Base-by-base conservation (phyloP, 1,140 invertebrate species). In the Achatina immaculata region DNA sequence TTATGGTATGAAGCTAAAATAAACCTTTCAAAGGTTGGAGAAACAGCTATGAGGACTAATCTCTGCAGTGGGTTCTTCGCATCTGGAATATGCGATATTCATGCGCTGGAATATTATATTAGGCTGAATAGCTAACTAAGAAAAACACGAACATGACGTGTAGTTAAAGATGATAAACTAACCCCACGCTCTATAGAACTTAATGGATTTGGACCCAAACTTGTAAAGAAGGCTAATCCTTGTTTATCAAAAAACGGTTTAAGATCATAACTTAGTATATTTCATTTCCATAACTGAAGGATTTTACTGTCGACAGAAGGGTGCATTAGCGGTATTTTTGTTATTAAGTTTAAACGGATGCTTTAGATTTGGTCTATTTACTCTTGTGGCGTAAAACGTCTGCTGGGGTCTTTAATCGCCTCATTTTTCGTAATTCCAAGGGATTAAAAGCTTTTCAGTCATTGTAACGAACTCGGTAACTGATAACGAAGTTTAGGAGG, bases 361-460 rank as follows among this genome's bases (percentile, higher is more conserved):
- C 42, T n/a, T 19, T 42, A 69, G 36, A 40, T 40, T 42, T 24
- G 1, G 36, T 40, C 6, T 42, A 28, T 42, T 40, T 69, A 42
- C 24, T 21, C 24, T 40, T 40, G 24, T 19, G 24, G 4, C 19
- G 36, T 14, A 19, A 42, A 43, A 28, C 36, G 68, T 45, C 71
- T 73, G 71, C 11, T 31, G 7, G 28, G 31, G n/a, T 73, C 28
- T 73, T 73, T 73, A 73, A 73, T 73, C 71, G 71, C 19, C 42
- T 51, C 71, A 43, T 31, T 43, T 40, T 45, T 43, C 9, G 16
- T 73, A 73, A 73, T 73, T 45, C 71, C 43, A 11, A 1, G 71
- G 43, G 28, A 43, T 73, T 43, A 73, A 43, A 43, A 11, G 38
- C 7, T 51, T 48, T 73, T 19, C 19, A 43, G 71, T 48, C 28